Evolutionary conservation across 2,888 invertebrate genomes (phyloP), one percentile per base, ranked within the genome.

Genomic region (Nyleta sp.): DNA sequence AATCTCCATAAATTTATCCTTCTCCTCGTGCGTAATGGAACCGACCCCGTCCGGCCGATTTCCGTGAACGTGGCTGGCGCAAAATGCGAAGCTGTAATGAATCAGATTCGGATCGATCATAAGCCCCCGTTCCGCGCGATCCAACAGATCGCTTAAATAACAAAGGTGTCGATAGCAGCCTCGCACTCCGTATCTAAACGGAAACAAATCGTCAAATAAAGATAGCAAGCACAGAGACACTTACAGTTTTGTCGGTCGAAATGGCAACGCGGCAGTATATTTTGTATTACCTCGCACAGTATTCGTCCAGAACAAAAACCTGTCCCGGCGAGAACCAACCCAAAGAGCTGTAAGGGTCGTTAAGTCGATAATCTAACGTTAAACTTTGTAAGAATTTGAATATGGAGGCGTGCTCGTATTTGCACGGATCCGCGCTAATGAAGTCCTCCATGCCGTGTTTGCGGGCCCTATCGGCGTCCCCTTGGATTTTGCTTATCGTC

Each of bases 241-340:
- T 48, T 48, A 57, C 42, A 38, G 4, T 5, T 13, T 22, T 38
- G 15, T 40, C n/a, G 13, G 13, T 57, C 8, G 0, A 24, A 28
- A 17, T 20, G 11, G 7, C 31, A 17, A 33, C 7, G 8, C 7
- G 8, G 7, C 17, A 22, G 15, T 13, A 6, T 15, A 15, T 13
- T 15, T 46, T 35, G 13, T 48, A 11, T 48, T 68, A 90, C 84
- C 95, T 94, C 6, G 99, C 99, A 91, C 98, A 99, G 92, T 99
- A 98, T 91, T 98, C 98, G 91, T 99, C 99, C 84, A 99, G 92
- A 10, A 99, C 98, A 91, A 99, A 99, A 62, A 99, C 96, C 93
- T 99, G 99, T 0, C 99, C 99, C 0, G 99, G 99, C 86, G 99
- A 99, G 91, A 99, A 99, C 99, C 99, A 99, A 83, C 99, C 99